phyloP scores from a whole-genome alignment of 2,113 vertebrate species.

The Lepidothrix coronata region DNA sequence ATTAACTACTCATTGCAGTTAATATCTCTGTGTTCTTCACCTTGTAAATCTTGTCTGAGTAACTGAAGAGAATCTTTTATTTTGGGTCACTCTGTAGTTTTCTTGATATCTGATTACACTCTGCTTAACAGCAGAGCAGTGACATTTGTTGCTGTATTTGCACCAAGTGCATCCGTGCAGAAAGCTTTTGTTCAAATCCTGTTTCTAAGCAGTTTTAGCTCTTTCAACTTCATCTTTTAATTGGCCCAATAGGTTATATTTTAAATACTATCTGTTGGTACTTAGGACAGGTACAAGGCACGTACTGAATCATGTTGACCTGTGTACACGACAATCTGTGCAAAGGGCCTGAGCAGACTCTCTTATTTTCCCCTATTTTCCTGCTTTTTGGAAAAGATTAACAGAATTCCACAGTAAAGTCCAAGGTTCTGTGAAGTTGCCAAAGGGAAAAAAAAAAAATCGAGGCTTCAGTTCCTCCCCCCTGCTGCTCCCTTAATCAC shows the following conservation, averaged over 20 bases:
- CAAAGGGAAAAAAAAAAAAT: not conserved
- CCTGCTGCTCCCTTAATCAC: not conserved
- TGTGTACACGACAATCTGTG: not conserved
- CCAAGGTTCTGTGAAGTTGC: not conserved
- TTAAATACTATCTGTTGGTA: not conserved
- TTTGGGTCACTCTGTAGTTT: not conserved
- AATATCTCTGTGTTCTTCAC: not conserved
- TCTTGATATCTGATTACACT: not conserved
- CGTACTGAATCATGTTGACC: not conserved
- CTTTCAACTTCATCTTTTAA: not conserved
- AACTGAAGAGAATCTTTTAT: not conserved
- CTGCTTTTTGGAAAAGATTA: constrained; percentile 11
- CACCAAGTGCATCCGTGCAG: not conserved
- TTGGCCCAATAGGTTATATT: not conserved
- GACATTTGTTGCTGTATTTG: not conserved
- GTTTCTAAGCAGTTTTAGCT: not conserved
- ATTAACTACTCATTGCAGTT: not conserved
- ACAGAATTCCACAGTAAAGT: not conserved
- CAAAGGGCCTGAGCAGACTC: not conserved
- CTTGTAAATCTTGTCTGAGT: not conserved
- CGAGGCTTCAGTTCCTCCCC: not conserved
- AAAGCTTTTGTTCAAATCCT: not conserved
- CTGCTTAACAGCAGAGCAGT: not conserved
- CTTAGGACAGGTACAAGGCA: not conserved
- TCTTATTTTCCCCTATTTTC: not conserved